Base-by-base conservation (phyloP, 1,140 invertebrate genomes). In the Eumaeus atala region DNA sequence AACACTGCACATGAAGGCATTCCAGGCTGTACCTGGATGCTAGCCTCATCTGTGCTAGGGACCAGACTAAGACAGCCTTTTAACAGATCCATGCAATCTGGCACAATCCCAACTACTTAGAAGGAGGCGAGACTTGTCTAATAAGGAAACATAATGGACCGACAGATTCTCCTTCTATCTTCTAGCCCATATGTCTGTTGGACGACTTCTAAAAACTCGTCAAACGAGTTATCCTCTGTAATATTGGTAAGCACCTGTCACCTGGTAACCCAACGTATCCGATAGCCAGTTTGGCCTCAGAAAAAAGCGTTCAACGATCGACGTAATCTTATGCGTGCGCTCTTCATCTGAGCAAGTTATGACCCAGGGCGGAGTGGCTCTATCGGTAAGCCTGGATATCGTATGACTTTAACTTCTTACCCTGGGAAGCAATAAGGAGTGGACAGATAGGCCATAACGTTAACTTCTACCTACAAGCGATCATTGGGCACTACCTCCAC, bases 371-470 rank as follows among this genome's bases (percentile, higher is more conserved):
- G 47, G 56, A 17, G 58, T 52, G n/a, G 54, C 48, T 11, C 34
- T 62, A 33, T 55, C 62, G 4, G 16, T 64, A 4, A 55, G 52
- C 12, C 12, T 60, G 6, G 61, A 66, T 8, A 66, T 61, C 7
- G 48, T 50, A 66, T 18, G 57, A 54, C 9, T 66, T 66, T 9
- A 66, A 64, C 14, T 37, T 50, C n/a, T 17, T 63, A 3, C 59
- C 61, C 42, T 59, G 54, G 59, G 34, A 28, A 0, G 40, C 54
- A 0, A 61, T 61, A 9, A 34, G 7, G 16, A 16, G 48, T 8
- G 58, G 47, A 2, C 55, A 58, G 9, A 9, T 9, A 9, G 1
- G 9, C 11, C 35, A 37, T 37, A 9, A n/a, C 11, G 8, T 37
- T 9, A 3, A 3, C 3, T 9, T 34, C 0, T 61, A 58, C 28